These are phyloP conservation scores for Leucania comma DNA, from an alignment of 2,888 invertebrate genomes.

Conservation along the genomic window DNA sequence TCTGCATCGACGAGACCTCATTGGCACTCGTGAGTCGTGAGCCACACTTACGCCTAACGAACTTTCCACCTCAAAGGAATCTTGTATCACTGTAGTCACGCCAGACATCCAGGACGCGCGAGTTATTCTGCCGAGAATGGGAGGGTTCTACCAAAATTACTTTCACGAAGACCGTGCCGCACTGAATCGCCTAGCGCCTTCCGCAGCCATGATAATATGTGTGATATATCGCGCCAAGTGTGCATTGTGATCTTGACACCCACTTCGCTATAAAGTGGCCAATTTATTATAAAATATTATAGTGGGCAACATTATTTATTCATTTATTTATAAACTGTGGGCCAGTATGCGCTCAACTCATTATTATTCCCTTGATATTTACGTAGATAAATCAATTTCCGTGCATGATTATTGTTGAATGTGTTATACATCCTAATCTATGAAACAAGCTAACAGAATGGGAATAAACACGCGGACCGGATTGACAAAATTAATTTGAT, in stretches of 20 bases:
- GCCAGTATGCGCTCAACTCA: slow-evolving; percentile 61
- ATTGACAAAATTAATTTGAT: slow-evolving; percentile 36
- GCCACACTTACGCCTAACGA: slow-evolving; percentile 59
- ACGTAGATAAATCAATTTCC: slow-evolving; percentile 69
- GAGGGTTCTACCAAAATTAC: slow-evolving; percentile 74
- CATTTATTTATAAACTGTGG: slow-evolving; percentile 69
- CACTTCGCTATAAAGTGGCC: slow-evolving; percentile 73
- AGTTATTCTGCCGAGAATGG: slow-evolving; percentile 70
- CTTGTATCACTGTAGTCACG: slow-evolving; percentile 72
- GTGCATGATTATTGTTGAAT: slow-evolving; percentile 52
- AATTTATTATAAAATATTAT: slow-evolving; percentile 77
- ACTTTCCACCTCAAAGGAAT: slow-evolving; percentile 72
- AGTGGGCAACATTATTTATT: slow-evolving; percentile 72
- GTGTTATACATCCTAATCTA: slow-evolving; percentile 33
- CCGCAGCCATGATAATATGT: slow-evolving; percentile 75
- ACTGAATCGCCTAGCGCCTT: slow-evolving; percentile 63
- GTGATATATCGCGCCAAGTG: slow-evolving; percentile 79
- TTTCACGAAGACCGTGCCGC: slow-evolving; percentile 69
- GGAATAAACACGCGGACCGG: slow-evolving; percentile 16
- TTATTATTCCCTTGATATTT: slow-evolving; percentile 68
- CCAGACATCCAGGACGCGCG: slow-evolving; percentile 68
- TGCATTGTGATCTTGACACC: slow-evolving; percentile 78
- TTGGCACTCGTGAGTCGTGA: slow-evolving; percentile 50
- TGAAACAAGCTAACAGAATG: slow-evolving; percentile 16
- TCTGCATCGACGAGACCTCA: slow-evolving; percentile 45